Evolutionary conservation across 2,888 invertebrate species (phyloP).

Genomic region (Dicyrtoma fusca): DNA sequence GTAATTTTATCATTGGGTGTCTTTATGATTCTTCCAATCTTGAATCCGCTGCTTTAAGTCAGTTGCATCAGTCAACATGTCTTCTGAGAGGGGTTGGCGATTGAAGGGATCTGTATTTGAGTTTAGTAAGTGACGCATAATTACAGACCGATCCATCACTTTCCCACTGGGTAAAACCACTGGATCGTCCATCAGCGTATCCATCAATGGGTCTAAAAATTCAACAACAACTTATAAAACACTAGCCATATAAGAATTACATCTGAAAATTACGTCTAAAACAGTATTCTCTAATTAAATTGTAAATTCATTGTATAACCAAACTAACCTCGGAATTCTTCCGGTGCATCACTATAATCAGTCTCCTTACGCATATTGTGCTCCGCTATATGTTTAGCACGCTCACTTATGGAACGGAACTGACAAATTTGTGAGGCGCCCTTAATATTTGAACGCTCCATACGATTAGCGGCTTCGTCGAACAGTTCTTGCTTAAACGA

Average conservation of each 20-base stretch:
- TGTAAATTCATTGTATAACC: too few relatives aligned
- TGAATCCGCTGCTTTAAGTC: conserved; percentile 85
- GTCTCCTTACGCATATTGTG: conserved; percentile 83
- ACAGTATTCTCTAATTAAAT: too few relatives aligned
- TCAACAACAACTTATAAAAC: too few relatives aligned
- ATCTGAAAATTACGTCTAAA: too few relatives aligned
- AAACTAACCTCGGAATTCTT: conserved; percentile 81
- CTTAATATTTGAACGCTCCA: conserved; percentile 82
- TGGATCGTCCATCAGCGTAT: conserved; percentile 95
- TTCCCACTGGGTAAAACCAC: conserved; percentile 88
- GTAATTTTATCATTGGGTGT: neutral
- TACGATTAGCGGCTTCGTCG: conserved; percentile 81
- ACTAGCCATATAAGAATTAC: too few relatives aligned
- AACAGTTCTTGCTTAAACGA: conserved; percentile 93
- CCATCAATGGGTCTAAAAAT: conserved; percentile 89
- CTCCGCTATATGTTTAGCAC: conserved; percentile 71
- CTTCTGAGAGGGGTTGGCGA: conserved; percentile 90
- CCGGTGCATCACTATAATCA: conserved; percentile 93
- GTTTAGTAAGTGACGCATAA: conserved; percentile 89
- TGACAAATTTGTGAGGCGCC: conserved; percentile 81
- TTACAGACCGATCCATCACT: conserved; percentile 92
- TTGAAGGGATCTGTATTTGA: conserved; percentile 98
- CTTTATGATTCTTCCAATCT: conserved; percentile 77
- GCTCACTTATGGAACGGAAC: conserved; percentile 75
- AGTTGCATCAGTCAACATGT: conserved; percentile 72